These are phyloP conservation scores for Varroa destructor DNA, from an alignment of 1,140 invertebrate species.

Conservation along the genomic window DNA sequence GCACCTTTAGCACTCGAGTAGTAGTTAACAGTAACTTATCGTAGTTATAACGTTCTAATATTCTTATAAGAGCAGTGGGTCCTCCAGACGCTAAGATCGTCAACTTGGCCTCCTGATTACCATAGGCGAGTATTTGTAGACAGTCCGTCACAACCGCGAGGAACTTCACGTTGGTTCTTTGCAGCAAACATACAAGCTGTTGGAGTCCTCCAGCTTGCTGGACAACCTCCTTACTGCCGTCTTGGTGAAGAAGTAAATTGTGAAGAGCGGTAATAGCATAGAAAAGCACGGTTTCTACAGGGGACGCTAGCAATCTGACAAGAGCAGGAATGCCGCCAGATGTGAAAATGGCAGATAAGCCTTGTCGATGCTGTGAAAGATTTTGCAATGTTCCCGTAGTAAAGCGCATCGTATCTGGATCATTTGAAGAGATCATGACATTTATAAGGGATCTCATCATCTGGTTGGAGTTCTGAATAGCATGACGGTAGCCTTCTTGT, in stretches of 20 bases:
- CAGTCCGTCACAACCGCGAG: conserved; percentile 46
- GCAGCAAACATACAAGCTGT: conserved; percentile 44
- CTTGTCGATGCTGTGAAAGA: conserved; percentile 87
- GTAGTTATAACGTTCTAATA: conserved; percentile 43
- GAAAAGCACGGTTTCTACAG: conserved; percentile 43
- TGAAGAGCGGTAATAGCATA: conserved; percentile 48
- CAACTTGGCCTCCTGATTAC: conserved; percentile 45
- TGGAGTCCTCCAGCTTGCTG: conserved; percentile 44
- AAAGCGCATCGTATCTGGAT: conserved; percentile 82
- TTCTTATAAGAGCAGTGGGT: conserved; percentile 43
- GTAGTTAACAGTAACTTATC: conserved; percentile 46
- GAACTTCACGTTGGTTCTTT: conserved; percentile 44
- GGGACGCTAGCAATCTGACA: conserved; percentile 61
- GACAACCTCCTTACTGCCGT: conserved; percentile 44
- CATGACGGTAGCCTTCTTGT: conserved; percentile 89
- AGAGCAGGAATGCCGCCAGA: conserved; percentile 90
- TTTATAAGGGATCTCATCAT: conserved; percentile 87
- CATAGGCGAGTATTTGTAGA: conserved; percentile 44
- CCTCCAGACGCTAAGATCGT: conserved; percentile 44
- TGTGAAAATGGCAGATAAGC: conserved; percentile 87
- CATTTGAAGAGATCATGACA: conserved; percentile 83
- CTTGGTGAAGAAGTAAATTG: conserved; percentile 46
- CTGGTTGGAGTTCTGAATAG: conserved; percentile 87
- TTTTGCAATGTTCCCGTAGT: conserved; percentile 90
- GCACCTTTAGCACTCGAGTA: conserved; percentile 42